Evolutionary conservation across 2,888 invertebrate genomes (phyloP), one percentile per base, ranked within the genome.

Genomic region (Nomada hirtipes): DNA sequence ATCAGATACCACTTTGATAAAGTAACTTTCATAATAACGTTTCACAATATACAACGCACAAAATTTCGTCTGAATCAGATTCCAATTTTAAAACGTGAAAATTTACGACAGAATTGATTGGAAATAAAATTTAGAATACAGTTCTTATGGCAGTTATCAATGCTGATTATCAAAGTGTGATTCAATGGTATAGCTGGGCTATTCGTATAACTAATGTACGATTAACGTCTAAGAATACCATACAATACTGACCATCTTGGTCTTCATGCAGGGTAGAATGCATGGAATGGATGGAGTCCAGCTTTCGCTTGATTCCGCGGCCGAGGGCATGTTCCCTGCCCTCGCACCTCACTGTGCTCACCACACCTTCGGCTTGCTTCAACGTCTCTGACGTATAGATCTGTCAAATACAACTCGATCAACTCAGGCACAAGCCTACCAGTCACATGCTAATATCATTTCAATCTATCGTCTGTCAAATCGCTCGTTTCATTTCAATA

Each of bases 221-320:
- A 82, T 86, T 84, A 89, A 83, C 63, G 9, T 65, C 89, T 89
- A 89, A 89, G 79, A 89, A 90, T 91, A 92, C 92, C 90, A 90
- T 91, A 92, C 92, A 91, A 93, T 93, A 93, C 93, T 93, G 93
- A 93, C 93, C 93, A 93, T 93, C 93, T 91, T 93, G 93, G 93
- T 93, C 93, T 93, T 93, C 93, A 93, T 93, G 93, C 93, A 93
- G 93, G 86, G 93, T 93, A 90, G 93, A 93, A 92, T 93, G 93
- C 93, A 93, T 93, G 92, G 93, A 92, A 91, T 93, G 93, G 92
- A 93, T 93, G 92, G 93, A 93, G 92, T 92, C 93, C 93, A 93
- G 92, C 91, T 93, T 93, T 92, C 93, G 93, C 92, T 93, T 93
- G 92, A 93, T 93, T 90, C 93, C 93, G 90, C 93, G 93, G 90